These are phyloP conservation scores for Aproaerema taeniolella DNA, from an alignment of 2,888 invertebrate species.

Conservation along the genomic window DNA sequence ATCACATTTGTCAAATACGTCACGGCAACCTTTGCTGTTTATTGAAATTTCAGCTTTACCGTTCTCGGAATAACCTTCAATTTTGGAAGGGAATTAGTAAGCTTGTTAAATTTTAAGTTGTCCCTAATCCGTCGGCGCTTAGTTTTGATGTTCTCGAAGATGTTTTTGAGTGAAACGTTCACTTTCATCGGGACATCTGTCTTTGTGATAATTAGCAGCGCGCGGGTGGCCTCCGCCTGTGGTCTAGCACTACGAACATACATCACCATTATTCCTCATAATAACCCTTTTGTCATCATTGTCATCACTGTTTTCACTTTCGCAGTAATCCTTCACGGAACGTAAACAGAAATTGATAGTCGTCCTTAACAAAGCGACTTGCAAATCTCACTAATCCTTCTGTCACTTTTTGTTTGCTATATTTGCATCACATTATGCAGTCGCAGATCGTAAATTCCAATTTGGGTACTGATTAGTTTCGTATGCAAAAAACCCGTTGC, in stretches of 20 bases:
- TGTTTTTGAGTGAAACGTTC: constrained; percentile 49
- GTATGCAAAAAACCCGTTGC: constrained; percentile 1
- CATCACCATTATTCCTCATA: constrained; percentile 29
- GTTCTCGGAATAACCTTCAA: background rate
- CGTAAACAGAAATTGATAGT: constrained; percentile 62
- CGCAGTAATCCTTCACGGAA: constrained; percentile 52
- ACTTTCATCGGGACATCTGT: constrained; percentile 65
- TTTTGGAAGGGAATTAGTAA: constrained; percentile 2
- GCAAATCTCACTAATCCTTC: background rate
- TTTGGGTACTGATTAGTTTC: background rate
- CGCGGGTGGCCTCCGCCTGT: constrained; percentile 56
- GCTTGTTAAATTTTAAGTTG: constrained; percentile 22
- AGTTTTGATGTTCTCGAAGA: constrained; percentile 63
- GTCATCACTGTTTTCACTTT: constrained; percentile 70
- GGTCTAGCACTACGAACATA: constrained; percentile 30
- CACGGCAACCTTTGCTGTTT: background rate
- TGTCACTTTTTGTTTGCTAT: constrained; percentile 4
- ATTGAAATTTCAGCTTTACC: constrained; percentile 14
- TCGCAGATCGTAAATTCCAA: background rate
- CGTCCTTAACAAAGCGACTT: constrained; percentile 17
- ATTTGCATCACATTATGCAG: constrained; percentile 2
- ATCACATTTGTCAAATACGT: constrained; percentile 7
- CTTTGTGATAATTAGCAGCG: constrained; percentile 54
- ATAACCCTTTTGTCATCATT: constrained; percentile 50
- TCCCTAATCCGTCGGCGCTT: constrained; percentile 67